Evolutionary conservation across 2,797 vertebrate species (phyloP).

Genomic region (Eidolon dupreanum): DNA sequence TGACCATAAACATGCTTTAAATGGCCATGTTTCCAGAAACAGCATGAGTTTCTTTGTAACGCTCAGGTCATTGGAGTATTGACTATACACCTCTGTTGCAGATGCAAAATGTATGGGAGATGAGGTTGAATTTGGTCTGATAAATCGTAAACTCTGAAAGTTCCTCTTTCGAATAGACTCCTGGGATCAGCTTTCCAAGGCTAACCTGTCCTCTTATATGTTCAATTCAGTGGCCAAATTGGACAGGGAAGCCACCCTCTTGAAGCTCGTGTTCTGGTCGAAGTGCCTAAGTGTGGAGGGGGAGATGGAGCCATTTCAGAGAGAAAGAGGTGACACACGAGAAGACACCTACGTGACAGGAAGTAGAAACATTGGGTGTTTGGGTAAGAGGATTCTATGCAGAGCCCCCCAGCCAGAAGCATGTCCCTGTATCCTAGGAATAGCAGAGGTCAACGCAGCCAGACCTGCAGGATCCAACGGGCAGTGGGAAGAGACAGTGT

Average conservation of each 20-base stretch:
- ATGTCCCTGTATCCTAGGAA: neutral
- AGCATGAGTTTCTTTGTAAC: neutral
- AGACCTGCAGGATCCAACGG: neutral
- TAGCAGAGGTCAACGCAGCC: neutral
- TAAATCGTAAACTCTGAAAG: neutral
- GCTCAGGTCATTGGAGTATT: neutral
- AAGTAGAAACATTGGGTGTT: neutral
- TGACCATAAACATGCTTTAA: neutral
- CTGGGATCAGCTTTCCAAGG: neutral
- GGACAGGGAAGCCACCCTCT: too few relatives aligned
- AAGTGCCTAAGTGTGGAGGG: accelerated
- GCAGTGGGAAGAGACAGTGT: neutral
- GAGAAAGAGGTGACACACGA: accelerated
- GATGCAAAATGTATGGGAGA: neutral
- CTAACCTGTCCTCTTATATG: neutral
- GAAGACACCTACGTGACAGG: neutral
- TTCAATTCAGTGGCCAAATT: neutral
- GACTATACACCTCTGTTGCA: neutral
- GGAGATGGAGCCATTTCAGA: neutral
- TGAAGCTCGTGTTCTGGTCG: neutral
- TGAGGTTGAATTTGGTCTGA: neutral
- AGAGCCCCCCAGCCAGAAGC: neutral
- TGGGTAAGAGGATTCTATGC: neutral
- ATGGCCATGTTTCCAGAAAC: neutral
- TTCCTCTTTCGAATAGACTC: neutral